Percentiles rank a stretch among this genome's conserved stretches.
Conservation (phyloP, 2,113 vertebrate genomes). For the Brachypteracias leptosomus region DNA sequence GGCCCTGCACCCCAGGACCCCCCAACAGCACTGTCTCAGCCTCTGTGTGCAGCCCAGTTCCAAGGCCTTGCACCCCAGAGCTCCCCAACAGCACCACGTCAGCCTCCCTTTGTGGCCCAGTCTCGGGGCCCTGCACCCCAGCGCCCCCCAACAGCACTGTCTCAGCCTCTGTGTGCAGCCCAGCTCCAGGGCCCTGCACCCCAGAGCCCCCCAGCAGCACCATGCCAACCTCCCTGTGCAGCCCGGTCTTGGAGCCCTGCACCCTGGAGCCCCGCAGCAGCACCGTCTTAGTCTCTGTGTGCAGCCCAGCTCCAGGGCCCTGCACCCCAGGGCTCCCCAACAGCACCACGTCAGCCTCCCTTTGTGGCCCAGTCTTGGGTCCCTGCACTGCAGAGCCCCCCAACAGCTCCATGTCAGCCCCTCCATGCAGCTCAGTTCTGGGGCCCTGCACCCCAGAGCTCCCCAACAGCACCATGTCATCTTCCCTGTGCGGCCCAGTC, state of each 20-base stretch:
- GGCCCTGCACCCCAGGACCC: accelerated
- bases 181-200: neutral
- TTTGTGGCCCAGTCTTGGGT: neutral
- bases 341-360: too few species aligned
- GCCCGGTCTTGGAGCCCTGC: accelerated
- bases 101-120: neutral
- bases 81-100: neutral
- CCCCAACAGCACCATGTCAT: accelerated
- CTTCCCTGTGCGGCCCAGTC: too few species aligned
- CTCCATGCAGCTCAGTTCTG: neutral
- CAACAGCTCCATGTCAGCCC: neutral
- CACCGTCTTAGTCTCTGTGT: too few species aligned
- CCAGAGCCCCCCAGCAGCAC: neutral
- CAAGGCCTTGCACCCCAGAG: neutral
- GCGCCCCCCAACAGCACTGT: accelerated
- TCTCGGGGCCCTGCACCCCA: neutral
- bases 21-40: accelerated
- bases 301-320: too few species aligned
- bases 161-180: neutral
- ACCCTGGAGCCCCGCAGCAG: neutral
- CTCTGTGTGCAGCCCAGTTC: neutral
- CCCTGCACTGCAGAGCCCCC: neutral
- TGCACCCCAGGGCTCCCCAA: neutral
- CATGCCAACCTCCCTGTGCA: accelerated
- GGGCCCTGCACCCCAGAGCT: neutral